Evolutionary conservation across 2,797 vertebrate genomes (phyloP).

Genomic region (Synanceia verrucosa): DNA sequence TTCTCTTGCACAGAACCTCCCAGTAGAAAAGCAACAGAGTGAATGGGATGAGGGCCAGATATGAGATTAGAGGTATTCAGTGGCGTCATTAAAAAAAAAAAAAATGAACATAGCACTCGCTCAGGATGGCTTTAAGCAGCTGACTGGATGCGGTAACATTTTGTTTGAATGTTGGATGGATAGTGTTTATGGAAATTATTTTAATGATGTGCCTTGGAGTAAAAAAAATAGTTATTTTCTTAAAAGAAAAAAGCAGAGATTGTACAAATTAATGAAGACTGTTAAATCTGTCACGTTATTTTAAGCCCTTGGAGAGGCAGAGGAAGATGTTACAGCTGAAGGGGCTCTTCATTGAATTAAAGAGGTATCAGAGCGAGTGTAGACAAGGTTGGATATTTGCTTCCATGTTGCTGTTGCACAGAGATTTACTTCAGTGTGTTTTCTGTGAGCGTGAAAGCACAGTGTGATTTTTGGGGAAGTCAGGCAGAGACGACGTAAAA

Average conservation of each 20-base stretch:
- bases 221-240: constrained; percentile 59
- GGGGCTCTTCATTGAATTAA: constrained; percentile 7
- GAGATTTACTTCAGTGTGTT: constrained; percentile 61
- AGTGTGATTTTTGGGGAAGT: constrained; percentile 21
- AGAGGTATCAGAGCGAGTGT: constrained; percentile 16
- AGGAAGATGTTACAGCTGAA: constrained; percentile 1
- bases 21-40: constrained; percentile 41
- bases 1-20: constrained; percentile 91
- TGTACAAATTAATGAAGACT: constrained; percentile 53
- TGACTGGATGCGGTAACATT: constrained; percentile 38
- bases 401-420: constrained; percentile 59
- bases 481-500: constrained; percentile 15
- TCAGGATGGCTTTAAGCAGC: constrained; percentile 9
- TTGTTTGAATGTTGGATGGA: constrained; percentile 31
- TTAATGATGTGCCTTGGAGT: constrained; percentile 78
- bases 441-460: constrained; percentile 48
- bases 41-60: constrained; percentile 52
- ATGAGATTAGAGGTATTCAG: constrained; percentile 72
- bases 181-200: constrained; percentile 65
- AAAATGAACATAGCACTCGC: constrained; percentile 51
- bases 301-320: constrained; percentile 7
- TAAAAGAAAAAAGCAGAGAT: constrained; percentile 47
- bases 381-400: constrained; percentile 32
- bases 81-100: constrained; percentile 58
- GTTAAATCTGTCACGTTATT: constrained; percentile 30